These are phyloP conservation scores for Gallinago undulata DNA, from an alignment of 2,113 vertebrate genomes.

Conservation along the genomic window DNA sequence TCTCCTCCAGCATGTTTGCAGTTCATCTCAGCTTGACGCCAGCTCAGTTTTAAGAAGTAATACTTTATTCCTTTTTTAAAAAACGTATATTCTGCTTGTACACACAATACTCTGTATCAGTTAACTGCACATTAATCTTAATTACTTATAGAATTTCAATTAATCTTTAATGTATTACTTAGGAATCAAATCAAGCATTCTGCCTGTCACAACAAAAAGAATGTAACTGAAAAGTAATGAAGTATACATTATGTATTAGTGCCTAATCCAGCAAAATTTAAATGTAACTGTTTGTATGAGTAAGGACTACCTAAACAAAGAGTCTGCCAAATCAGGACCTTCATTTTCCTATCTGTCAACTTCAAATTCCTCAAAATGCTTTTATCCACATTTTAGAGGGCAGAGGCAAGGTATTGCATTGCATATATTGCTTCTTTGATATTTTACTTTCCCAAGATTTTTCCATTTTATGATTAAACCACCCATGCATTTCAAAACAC, in stretches of 20 bases:
- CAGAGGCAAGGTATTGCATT: background rate
- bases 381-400: background rate
- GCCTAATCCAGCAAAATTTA: background rate
- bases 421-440: background rate
- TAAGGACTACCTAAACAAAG: background rate
- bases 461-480: background rate
- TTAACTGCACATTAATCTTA: background rate
- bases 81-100: background rate
- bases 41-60: background rate
- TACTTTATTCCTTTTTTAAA: background rate
- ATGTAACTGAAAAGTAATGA: background rate
- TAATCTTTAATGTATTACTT: background rate
- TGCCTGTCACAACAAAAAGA: background rate
- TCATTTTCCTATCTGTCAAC: background rate
- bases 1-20: background rate
- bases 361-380: background rate
- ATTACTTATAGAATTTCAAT: background rate
- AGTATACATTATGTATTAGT: background rate
- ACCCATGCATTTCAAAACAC: background rate
- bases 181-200: background rate
- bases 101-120: background rate
- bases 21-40: background rate
- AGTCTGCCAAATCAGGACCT: background rate
- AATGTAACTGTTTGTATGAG: background rate
- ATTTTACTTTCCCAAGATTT: background rate